Evolutionary conservation across 2,888 invertebrate species (phyloP).

Genomic region (Sesia bembeciformis): DNA sequence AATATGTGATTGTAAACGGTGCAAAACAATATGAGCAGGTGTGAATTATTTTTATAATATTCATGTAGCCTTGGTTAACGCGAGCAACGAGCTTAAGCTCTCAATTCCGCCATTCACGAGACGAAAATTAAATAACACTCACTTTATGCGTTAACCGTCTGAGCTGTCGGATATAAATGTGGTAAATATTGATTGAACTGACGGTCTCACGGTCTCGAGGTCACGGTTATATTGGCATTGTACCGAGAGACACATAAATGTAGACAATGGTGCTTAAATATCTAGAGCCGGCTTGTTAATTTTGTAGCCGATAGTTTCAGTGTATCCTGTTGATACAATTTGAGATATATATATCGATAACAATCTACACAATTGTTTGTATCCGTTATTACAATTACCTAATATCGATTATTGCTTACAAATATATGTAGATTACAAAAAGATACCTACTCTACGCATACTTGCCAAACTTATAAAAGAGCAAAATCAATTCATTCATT

Average conservation of each 20-base stretch:
- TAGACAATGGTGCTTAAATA: too few relatives aligned
- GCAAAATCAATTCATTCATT: too few relatives aligned
- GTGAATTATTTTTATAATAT: slow-evolving; percentile 24
- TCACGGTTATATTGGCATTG: slow-evolving; percentile 10
- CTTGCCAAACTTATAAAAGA: too few relatives aligned
- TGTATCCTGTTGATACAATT: too few relatives aligned
- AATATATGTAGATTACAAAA: too few relatives aligned
- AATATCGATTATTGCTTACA: too few relatives aligned
- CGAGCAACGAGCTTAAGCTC: slow-evolving; percentile 22
- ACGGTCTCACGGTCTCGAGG: slow-evolving; percentile 7
- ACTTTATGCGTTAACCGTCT: slow-evolving; percentile 16
- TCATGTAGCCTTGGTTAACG: slow-evolving; percentile 32
- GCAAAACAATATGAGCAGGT: background rate
- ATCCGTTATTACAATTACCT: too few relatives aligned
- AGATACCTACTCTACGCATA: too few relatives aligned
- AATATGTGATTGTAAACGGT: slow-evolving; percentile 1
- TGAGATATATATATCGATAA: too few relatives aligned
- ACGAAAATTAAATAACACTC: slow-evolving; percentile 36
- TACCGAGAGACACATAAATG: background rate
- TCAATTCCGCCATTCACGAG: slow-evolving; percentile 61
- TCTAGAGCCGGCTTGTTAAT: too few relatives aligned
- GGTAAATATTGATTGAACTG: slow-evolving; percentile 12
- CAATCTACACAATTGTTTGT: too few relatives aligned
- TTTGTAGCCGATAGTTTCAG: too few relatives aligned
- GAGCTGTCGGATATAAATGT: slow-evolving; percentile 6